Base-by-base conservation (phyloP, 2,888 invertebrate species). In the Epinotia bilunana region DNA sequence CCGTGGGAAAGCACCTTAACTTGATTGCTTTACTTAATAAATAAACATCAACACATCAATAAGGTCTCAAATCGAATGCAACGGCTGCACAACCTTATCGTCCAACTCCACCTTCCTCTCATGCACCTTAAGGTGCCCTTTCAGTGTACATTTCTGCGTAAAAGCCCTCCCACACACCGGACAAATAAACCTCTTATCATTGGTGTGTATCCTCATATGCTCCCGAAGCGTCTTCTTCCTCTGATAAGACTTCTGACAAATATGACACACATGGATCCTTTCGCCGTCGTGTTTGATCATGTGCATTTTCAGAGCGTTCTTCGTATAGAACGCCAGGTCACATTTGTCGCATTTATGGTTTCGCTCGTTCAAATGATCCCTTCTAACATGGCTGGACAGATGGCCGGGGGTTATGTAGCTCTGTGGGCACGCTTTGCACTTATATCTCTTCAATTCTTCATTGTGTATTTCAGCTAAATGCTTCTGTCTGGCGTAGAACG, bases 241-340 rank as follows among this genome's bases (percentile, higher is more conserved):
- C 71, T 93, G 93, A 77, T 94, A 94, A 0, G 91, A 90, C 80
- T 95, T 95, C 72, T 92, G 86, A 69, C 95, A 95, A 0, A 95
- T 88, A 9, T 86, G 87, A 76, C 95, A 95, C 0, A 89, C 87
- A 39, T 94, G 95, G 33, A 95, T 95, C 18, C 95, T 80, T 33
- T 93, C 93, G 0, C 94, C 95, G 0, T 95, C 94, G 61, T 95
- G 95, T 16, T 94, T 95, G 0, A 95, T 94, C 92, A 94, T 94
- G 76, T 95, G 95, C 89, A 94, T 94, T 76, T 95, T 95, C 39
- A 95, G 81, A 7, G 95, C 94, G 69, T 95, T 95, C 76, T 93
- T 93, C 0, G 94, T 94, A 72, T 94, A 95, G 77, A 95, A 95
- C 0, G 94, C 94, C 2, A 93, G 81, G 43, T 94, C 92, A 61